These are phyloP conservation scores for Podarcis raffonei DNA, from an alignment of 2,113 vertebrate species.

Conservation along the genomic window DNA sequence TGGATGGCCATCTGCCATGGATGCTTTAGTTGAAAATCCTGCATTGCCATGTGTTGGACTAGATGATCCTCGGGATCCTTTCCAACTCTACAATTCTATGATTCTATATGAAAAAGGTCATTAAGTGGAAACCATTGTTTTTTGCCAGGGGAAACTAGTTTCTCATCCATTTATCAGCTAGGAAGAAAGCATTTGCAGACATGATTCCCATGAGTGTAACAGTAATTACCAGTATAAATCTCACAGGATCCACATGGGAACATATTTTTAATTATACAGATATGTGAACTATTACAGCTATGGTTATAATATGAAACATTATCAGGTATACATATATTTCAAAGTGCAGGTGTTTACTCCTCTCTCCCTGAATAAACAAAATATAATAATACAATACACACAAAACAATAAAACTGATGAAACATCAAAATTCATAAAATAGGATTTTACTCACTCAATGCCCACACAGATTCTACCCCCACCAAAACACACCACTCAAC, in stretches of 20 bases:
- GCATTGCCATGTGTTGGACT: too few species aligned
- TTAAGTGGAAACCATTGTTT: slow-evolving; percentile 26
- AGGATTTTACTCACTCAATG: too few species aligned
- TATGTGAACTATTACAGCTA: neutral
- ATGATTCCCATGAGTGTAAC: slow-evolving; percentile 23
- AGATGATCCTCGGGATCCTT: too few species aligned
- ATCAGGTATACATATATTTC: neutral
- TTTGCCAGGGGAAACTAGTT: neutral
- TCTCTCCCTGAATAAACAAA: neutral
- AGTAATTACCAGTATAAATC: slow-evolving; percentile 42
- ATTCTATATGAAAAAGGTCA: slow-evolving; percentile 1
- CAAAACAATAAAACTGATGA: too few species aligned
- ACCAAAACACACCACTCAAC: too few species aligned
- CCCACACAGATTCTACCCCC: too few species aligned
- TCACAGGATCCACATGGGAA: slow-evolving; percentile 28
- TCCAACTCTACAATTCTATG: too few species aligned
- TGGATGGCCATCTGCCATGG: too few species aligned
- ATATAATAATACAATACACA: too few species aligned
- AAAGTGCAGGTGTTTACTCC: neutral
- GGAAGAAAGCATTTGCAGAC: slow-evolving; percentile 7
- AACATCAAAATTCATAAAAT: too few species aligned
- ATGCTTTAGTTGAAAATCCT: too few species aligned
- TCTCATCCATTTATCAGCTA: neutral
- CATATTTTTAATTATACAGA: neutral
- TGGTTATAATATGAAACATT: neutral